Conservation (phyloP, 2,797 vertebrate genomes). For the Gastrophryne carolinensis region DNA sequence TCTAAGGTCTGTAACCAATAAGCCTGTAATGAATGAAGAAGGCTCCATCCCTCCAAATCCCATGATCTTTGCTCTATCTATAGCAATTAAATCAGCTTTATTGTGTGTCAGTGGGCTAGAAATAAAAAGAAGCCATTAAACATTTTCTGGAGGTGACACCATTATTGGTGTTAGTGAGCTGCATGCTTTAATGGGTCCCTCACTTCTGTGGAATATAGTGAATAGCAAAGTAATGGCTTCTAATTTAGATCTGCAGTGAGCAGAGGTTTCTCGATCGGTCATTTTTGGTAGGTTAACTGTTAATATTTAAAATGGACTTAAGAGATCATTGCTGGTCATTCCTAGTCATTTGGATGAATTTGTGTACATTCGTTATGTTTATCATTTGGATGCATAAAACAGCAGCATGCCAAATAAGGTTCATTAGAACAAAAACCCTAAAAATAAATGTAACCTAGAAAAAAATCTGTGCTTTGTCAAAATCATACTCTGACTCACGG, state of each 20-base stretch:
- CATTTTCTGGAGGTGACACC: neutral
- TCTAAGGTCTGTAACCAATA: constrained; percentile 39
- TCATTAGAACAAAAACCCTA: too few relatives aligned
- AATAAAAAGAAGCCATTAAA: constrained; percentile 32
- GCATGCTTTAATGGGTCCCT: neutral
- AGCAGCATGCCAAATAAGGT: too few relatives aligned
- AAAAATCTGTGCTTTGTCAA: too few relatives aligned
- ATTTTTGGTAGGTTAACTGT: too few relatives aligned
- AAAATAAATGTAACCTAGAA: too few relatives aligned
- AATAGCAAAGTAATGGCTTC: neutral
- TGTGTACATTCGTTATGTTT: too few relatives aligned
- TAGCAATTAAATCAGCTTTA: constrained; percentile 32
- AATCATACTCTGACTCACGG: too few relatives aligned
- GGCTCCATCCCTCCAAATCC: constrained; percentile 19
- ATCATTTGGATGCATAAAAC: too few relatives aligned
- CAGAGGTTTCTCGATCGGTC: neutral
- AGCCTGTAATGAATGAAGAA: constrained; percentile 24
- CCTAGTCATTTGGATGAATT: too few relatives aligned
- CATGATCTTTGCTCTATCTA: constrained; percentile 41
- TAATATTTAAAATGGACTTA: too few relatives aligned
- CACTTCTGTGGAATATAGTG: neutral
- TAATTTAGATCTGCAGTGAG: neutral
- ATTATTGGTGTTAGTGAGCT: constrained; percentile 19
- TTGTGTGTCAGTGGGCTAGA: neutral
- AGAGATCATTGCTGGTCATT: too few relatives aligned